These are phyloP conservation scores for Akabosia matsudoensis DNA, from an alignment of 1,140 invertebrate species.

Conservation along the genomic window DNA sequence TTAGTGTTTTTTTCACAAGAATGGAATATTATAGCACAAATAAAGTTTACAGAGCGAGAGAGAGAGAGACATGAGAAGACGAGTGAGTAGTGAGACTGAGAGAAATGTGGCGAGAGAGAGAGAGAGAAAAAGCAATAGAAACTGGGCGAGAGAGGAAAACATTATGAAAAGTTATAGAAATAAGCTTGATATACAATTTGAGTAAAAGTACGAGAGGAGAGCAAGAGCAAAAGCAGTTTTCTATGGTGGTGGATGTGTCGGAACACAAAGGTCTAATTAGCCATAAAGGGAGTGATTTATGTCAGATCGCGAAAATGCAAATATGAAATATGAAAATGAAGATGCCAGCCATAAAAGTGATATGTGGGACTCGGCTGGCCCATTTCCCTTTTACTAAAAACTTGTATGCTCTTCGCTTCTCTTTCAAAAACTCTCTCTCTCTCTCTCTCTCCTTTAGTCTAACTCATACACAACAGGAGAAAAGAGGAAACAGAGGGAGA, in stretches of 20 bases:
- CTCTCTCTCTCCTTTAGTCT: background rate
- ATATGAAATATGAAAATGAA: conserved; percentile 46
- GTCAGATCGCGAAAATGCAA: conserved; percentile 45
- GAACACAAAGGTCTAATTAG: conserved; percentile 47
- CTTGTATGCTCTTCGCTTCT: conserved; percentile 8
- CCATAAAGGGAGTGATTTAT: conserved; percentile 47
- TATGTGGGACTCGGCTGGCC: conserved; percentile 34
- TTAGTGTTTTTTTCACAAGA: background rate
- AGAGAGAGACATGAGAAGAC: background rate
- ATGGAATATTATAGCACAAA: conserved; percentile 17
- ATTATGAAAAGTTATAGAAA: conserved; percentile 2
- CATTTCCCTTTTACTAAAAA: conserved; percentile 35
- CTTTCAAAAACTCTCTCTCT: conserved; percentile 2
- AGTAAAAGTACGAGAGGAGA: background rate
- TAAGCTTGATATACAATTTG: conserved; percentile 9
- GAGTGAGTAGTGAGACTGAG: conserved; percentile 9
- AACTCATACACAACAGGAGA: conserved; percentile 4
- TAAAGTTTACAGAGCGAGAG: conserved; percentile 25
- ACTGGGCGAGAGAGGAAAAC: conserved; percentile 19
- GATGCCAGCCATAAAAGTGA: conserved; percentile 44
- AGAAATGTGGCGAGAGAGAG: conserved; percentile 8
- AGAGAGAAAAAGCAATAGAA: conserved; percentile 15
- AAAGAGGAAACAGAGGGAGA: background rate
- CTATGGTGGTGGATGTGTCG: conserved; percentile 45
- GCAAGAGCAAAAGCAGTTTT: conserved; percentile 27